Percentiles rank a stretch among this genome's conserved stretches.
These are phyloP conservation scores for Drosophila bocki DNA, from an alignment of 1,140 invertebrate species.

Conservation along the genomic window DNA sequence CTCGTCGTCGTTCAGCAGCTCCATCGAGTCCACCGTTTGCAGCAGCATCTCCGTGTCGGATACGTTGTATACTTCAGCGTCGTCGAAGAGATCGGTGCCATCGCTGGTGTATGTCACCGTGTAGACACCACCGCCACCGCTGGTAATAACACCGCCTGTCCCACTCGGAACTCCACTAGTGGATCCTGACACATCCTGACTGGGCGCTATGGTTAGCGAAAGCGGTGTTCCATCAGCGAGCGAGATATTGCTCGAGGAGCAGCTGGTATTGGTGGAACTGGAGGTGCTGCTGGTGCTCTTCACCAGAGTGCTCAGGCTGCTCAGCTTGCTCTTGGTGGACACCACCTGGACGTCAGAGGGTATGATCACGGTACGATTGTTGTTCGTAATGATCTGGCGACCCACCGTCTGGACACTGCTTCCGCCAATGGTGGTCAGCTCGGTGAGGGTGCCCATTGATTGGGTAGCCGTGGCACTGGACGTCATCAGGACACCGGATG, in stretches of 20 bases:
- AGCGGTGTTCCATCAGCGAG: slow-evolving; percentile 73
- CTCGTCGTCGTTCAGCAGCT: slow-evolving; percentile 89
- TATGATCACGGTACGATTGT: slow-evolving; percentile 81
- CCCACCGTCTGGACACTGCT: slow-evolving; percentile 47
- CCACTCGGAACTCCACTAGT: slow-evolving; percentile 19
- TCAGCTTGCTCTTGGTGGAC: slow-evolving; percentile 69
- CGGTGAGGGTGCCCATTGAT: slow-evolving; percentile 21
- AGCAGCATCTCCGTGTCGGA: slow-evolving; percentile 89
- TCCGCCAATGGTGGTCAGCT: slow-evolving; percentile 52
- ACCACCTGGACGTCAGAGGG: slow-evolving; percentile 80
- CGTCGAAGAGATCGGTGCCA: slow-evolving; percentile 71
- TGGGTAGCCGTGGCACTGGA: slow-evolving; percentile 24
- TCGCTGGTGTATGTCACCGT: slow-evolving; percentile 82
- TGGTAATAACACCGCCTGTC: slow-evolving; percentile 41
- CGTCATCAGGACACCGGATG: slow-evolving; percentile 46
- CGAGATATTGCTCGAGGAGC: slow-evolving; percentile 51
- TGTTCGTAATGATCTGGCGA: slow-evolving; percentile 79
- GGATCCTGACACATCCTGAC: slow-evolving; percentile 29
- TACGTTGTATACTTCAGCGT: slow-evolving; percentile 90
- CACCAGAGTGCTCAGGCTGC: slow-evolving; percentile 33
- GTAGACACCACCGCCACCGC: slow-evolving; percentile 69
- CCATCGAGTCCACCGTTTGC: slow-evolving; percentile 88
- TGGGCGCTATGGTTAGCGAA: slow-evolving; percentile 73
- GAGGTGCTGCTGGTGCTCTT: slow-evolving; percentile 18
- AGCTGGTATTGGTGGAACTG: slow-evolving; percentile 16